phyloP scores from a whole-genome alignment of 2,888 invertebrate species.

The Clusia tigrina region DNA sequence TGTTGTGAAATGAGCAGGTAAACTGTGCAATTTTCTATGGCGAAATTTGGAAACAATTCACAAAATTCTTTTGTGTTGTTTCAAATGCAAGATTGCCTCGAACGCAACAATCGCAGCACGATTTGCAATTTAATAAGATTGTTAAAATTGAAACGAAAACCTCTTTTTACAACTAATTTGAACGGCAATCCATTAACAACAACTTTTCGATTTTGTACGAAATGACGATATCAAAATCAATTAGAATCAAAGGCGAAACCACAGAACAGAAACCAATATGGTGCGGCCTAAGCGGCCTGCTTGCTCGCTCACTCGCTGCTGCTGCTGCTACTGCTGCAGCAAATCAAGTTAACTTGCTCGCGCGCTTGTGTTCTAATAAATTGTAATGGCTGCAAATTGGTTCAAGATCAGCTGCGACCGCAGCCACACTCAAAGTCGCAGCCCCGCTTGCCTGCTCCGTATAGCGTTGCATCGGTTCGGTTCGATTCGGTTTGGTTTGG shows the following conservation, averaged over 20 bases:
- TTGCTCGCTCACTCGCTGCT: neutral
- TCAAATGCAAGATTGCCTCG: neutral
- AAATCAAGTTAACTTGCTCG: no score
- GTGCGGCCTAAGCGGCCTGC: neutral
- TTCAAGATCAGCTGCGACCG: conserved; percentile 48
- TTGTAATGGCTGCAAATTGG: conserved; percentile 48
- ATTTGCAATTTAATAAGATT: conserved; percentile 1
- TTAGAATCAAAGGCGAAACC: conserved; percentile 21
- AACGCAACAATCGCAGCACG: neutral
- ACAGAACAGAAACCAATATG: conserved; percentile 16
- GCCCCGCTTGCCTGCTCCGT: conserved; percentile 18
- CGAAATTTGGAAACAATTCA: neutral
- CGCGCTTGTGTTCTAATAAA: conserved; percentile 18
- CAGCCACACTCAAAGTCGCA: neutral
- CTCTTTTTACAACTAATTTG: neutral
- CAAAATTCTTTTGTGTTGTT: neutral
- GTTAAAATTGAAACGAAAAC: neutral
- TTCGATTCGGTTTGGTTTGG: conserved; percentile 10
- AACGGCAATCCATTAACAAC: conserved; percentile 2
- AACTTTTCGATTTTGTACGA: neutral
- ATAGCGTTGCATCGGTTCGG: no score
- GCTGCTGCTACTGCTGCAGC: neutral
- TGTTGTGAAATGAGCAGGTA: no score
- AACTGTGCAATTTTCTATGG: neutral
- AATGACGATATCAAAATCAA: conserved; percentile 16